Evolutionary conservation across 2,888 invertebrate genomes (phyloP).

Genomic region (Therioaphis trifolii): DNA sequence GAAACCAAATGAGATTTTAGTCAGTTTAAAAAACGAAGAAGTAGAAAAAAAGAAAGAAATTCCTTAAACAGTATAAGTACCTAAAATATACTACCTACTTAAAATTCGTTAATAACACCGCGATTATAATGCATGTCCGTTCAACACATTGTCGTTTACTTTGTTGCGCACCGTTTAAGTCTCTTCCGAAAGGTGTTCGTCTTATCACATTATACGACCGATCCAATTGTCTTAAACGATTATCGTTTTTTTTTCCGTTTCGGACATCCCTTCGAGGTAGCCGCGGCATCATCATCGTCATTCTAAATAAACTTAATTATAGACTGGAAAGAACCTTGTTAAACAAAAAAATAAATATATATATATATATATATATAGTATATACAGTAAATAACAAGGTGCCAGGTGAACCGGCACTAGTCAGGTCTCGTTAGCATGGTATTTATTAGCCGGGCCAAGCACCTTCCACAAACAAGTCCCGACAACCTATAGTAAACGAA

Average conservation of each 20-base stretch:
- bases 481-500: constrained; percentile 49
- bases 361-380: not conserved
- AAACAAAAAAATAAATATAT: constrained; percentile 39
- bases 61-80: not conserved
- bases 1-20: constrained; percentile 2
- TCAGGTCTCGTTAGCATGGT: constrained; percentile 62
- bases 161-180: constrained; percentile 21
- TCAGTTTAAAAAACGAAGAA: not conserved
- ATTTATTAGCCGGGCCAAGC: constrained; percentile 62
- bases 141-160: not conserved
- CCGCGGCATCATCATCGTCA: constrained; percentile 33
- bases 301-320: constrained; percentile 60
- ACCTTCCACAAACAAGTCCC: constrained; percentile 62
- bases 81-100: too few relatives aligned
- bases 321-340: constrained; percentile 47
- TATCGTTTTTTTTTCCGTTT: constrained; percentile 31
- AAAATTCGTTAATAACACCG: constrained; percentile 6
- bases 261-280: constrained; percentile 34
- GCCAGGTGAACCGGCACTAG: constrained; percentile 62
- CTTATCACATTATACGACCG: not conserved
- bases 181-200: not conserved
- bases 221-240: constrained; percentile 9
- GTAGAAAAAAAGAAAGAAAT: too few relatives aligned
- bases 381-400: constrained; percentile 60
- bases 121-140: not conserved